These are phyloP conservation scores for Aurelia aurita complex sp. Pacific DNA, from an alignment of 30 jellyfish, hydroid and myxozoan species.

Conservation along the genomic window DNA sequence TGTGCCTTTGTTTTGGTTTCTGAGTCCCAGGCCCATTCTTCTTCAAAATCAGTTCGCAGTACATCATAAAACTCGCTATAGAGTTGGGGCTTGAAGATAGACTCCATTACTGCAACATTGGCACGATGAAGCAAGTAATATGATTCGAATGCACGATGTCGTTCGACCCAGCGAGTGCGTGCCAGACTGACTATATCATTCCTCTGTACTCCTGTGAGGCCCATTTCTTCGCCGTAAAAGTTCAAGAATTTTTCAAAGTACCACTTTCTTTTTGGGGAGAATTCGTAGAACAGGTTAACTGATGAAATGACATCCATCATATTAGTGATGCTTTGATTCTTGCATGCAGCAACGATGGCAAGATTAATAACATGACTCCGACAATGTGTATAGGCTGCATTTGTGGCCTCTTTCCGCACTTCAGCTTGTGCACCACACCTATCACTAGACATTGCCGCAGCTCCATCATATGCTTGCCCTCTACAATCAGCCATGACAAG, in stretches of 20 bases:
- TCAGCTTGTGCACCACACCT: slow-evolving; percentile 37
- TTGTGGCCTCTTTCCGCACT: slow-evolving; percentile 41
- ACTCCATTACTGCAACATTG: slow-evolving; percentile 39
- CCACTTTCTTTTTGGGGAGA: slow-evolving; percentile 40
- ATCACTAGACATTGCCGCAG: slow-evolving; percentile 49
- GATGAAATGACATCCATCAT: slow-evolving; percentile 40
- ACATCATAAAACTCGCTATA: slow-evolving; percentile 35
- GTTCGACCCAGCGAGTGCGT: slow-evolving; percentile 51
- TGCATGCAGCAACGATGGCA: slow-evolving; percentile 48
- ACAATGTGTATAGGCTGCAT: slow-evolving; percentile 56
- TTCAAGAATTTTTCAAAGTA: slow-evolving; percentile 32
- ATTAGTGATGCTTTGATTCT: slow-evolving; percentile 25
- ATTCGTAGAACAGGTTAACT: slow-evolving; percentile 30
- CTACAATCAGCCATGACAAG: slow-evolving; percentile 42
- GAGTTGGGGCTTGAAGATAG: slow-evolving; percentile 42
- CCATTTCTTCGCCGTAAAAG: slow-evolving; percentile 21
- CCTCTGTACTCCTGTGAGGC: slow-evolving; percentile 35
- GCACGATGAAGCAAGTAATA: slow-evolving; percentile 15
- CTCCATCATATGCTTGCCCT: slow-evolving; percentile 64
- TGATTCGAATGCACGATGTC: slow-evolving; percentile 53
- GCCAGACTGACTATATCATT: slow-evolving; percentile 31
- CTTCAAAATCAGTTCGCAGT: slow-evolving; percentile 24
- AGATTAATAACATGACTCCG: slow-evolving; percentile 44
- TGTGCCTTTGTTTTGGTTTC: slow-evolving; percentile 40
- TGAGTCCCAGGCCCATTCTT: slow-evolving; percentile 55